Evolutionary conservation across 1,140 invertebrate genomes (phyloP).

Genomic region (Saxidomus purpurata): DNA sequence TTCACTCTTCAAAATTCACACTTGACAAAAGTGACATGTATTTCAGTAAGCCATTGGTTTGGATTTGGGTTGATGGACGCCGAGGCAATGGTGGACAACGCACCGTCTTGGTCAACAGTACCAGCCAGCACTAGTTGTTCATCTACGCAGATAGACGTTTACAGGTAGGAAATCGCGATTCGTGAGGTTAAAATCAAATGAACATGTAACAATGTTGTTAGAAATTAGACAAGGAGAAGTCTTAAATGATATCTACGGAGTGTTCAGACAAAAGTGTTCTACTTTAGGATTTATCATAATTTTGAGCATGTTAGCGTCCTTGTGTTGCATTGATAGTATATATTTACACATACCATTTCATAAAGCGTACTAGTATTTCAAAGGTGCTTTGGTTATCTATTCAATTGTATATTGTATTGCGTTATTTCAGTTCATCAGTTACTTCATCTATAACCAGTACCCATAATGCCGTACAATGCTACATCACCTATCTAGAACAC

Average conservation of each 20-base stretch:
- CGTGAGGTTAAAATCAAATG: neutral
- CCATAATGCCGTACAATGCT: neutral
- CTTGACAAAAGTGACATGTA: neutral
- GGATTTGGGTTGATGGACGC: slow-evolving; percentile 48
- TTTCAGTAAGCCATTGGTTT: slow-evolving; percentile 37
- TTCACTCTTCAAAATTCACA: neutral
- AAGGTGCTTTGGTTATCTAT: too few species aligned
- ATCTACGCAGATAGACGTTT: neutral
- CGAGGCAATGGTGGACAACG: slow-evolving; percentile 32
- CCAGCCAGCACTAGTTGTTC: neutral
- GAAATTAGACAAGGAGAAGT: too few species aligned
- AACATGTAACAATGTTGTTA: too few species aligned
- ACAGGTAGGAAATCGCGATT: neutral
- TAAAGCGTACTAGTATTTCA: too few species aligned
- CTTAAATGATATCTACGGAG: too few species aligned
- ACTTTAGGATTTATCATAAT: too few species aligned
- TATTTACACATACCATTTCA: too few species aligned
- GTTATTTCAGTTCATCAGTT: slow-evolving; percentile 4
- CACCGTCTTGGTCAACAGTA: neutral
- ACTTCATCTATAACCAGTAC: neutral
- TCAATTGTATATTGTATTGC: too few species aligned
- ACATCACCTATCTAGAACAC: neutral
- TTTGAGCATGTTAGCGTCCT: too few species aligned
- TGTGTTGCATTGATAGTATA: too few species aligned
- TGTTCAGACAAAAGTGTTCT: too few species aligned